phyloP scores from a whole-genome alignment of 2,888 invertebrate genomes.

The Drosophila putrida region DNA sequence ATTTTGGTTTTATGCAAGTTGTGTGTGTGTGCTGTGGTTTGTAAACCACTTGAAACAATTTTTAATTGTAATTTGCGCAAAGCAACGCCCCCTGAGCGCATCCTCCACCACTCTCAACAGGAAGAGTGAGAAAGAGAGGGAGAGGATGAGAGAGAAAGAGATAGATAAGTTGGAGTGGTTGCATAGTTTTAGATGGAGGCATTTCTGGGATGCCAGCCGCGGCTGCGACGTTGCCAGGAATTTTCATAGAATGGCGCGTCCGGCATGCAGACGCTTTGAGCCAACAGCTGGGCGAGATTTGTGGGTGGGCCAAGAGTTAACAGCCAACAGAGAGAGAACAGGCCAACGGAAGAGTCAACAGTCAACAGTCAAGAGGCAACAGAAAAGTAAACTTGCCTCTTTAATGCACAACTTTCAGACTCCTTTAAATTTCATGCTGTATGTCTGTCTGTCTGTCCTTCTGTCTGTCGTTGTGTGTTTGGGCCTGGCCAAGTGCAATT shows the following conservation, averaged over 20 bases:
- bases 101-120: slow-evolving; percentile 4
- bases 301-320: slow-evolving; percentile 67
- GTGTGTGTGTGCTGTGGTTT: slow-evolving; percentile 74
- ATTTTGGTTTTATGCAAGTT: slow-evolving; percentile 26
- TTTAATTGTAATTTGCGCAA: slow-evolving; percentile 83
- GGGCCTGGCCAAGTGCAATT: slow-evolving; percentile 71
- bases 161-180: slow-evolving; percentile 42
- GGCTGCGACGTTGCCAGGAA: slow-evolving; percentile 75
- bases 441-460: too few species aligned
- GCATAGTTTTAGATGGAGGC: slow-evolving; percentile 76
- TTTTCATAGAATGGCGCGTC: slow-evolving; percentile 78
- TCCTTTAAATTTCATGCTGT: slow-evolving; percentile 63
- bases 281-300: slow-evolving; percentile 62
- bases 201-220: slow-evolving; percentile 73
- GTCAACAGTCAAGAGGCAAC: slow-evolving; percentile 9
- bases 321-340: background rate
- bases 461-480: slow-evolving; percentile 13
- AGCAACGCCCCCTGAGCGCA: slow-evolving; percentile 64
- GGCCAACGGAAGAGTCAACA: slow-evolving; percentile 35
- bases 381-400: slow-evolving; percentile 21
- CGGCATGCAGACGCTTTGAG: slow-evolving; percentile 75
- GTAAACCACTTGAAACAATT: slow-evolving; percentile 83
- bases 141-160: slow-evolving; percentile 12
- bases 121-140: background rate
- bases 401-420: slow-evolving; percentile 48